Conservation (phyloP, 2,113 vertebrate species). For the Glaucidium brasilianum region DNA sequence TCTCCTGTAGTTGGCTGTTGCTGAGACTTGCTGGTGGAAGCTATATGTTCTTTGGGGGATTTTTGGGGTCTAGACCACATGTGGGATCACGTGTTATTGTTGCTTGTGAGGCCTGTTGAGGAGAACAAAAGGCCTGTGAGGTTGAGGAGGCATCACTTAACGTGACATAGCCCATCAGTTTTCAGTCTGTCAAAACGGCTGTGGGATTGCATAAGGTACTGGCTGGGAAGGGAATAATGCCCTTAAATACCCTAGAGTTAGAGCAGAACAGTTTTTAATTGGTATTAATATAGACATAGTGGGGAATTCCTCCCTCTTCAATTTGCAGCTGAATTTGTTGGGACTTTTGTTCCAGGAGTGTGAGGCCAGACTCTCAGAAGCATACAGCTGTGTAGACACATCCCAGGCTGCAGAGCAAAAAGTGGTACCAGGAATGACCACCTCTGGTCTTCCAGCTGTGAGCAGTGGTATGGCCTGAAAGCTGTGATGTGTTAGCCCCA, state of each 20-base stretch:
- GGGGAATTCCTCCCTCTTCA: background rate
- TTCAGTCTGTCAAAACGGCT: background rate
- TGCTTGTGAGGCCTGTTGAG: background rate
- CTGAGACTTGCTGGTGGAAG: background rate
- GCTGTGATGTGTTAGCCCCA: background rate
- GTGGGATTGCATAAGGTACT: background rate
- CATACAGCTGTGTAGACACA: accelerated
- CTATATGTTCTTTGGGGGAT: background rate
- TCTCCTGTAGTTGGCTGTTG: background rate
- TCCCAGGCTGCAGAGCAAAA: background rate
- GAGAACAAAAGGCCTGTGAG: background rate
- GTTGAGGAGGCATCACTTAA: background rate
- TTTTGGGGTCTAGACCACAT: background rate
- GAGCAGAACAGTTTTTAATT: background rate
- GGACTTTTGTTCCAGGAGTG: background rate
- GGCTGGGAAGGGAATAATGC: background rate
- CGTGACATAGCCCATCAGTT: background rate
- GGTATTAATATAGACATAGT: background rate
- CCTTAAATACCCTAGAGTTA: background rate
- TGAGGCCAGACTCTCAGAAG: background rate
- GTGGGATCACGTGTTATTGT: background rate
- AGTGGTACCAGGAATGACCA: background rate
- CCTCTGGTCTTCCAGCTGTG: background rate
- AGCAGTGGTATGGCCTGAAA: background rate
- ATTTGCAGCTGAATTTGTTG: background rate